Base-by-base conservation (phyloP, 2,113 vertebrate species). In the Megaceryle torquata region DNA sequence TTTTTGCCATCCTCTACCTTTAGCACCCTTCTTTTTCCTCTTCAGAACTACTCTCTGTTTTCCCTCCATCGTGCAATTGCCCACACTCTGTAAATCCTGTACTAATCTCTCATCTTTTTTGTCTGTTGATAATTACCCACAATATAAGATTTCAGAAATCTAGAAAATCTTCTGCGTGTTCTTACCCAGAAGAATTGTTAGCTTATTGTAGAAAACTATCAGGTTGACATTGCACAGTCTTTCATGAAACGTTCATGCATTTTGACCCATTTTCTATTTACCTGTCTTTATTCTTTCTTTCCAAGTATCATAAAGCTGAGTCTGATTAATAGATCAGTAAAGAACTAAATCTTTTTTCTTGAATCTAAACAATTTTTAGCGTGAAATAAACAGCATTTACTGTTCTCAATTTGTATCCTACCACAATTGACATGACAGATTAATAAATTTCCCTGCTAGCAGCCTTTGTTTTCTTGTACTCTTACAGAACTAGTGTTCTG, bases 381-480 rank as follows among this genome's bases (percentile, higher is more conserved):
- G 51, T 67, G 39, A 84, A 93, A 75, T 75, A 88, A 91, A 21
- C 41, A 90, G 9, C 44, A 50, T 22, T 86, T 71, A 71, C 31
- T 86, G 33, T 78, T 93, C 72, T 95, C 35, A 65, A 53, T 93
- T 91, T 91, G 35, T 59, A 71, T 89, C n/a, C 50, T n/a, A 46
- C 37, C 53, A 50, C 57, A 56, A 67, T 88, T 95, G 46, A 91
- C 35, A 26, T 68, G 75, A 82, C 50, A 86, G 44, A 82, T 88
- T 86, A 90, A 80, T 91, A 86, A 54, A 94, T 89, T 76, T 86
- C 57, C 18, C 13, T 48, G 8, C 60, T 93, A 79, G 57, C 18
- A 88, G 85, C 54, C 54, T 88, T 85, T 85, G 53, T 93, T 91
- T 88, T 88, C 75, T 96, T 92, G 39, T 91, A 46, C 85, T 91